Percentiles rank a stretch among this genome's conserved stretches.
Evolutionary conservation across 2,888 invertebrate species (phyloP).

Genomic region (Sinotaia quadrata): DNA sequence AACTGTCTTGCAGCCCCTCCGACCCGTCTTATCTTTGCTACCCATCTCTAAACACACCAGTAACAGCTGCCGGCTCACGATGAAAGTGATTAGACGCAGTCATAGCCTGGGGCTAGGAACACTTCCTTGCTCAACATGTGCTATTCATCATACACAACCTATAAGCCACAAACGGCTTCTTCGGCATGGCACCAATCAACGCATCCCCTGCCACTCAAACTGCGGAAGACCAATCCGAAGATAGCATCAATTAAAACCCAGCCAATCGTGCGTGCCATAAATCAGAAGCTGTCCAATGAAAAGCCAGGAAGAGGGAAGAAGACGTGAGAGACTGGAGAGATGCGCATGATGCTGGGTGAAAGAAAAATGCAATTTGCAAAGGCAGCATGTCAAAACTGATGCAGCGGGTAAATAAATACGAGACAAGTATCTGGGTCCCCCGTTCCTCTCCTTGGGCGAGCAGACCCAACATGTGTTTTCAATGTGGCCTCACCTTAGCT

Average conservation of each 20-base stretch:
- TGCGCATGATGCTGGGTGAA: background rate
- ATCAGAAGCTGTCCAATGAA: constrained; percentile 7
- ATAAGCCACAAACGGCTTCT: background rate
- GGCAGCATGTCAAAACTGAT: constrained; percentile 23
- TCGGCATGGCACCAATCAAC: background rate
- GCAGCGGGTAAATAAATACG: constrained; percentile 32
- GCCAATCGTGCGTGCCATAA: constrained; percentile 5
- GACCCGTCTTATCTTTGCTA: background rate
- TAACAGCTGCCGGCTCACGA: constrained; percentile 20
- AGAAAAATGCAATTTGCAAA: constrained; percentile 5
- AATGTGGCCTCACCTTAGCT: too few relatives aligned
- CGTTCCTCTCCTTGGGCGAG: background rate
- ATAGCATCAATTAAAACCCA: background rate
- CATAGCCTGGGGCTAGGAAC: background rate
- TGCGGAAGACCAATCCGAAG: background rate
- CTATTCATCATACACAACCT: constrained; percentile 15
- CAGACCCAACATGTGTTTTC: constrained; percentile 37
- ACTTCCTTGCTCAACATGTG: background rate
- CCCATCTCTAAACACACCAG: constrained; percentile 13
- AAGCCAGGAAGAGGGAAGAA: background rate
- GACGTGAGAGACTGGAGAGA: background rate
- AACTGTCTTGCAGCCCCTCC: background rate
- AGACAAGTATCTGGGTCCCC: constrained; percentile 27
- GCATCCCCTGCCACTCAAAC: background rate
- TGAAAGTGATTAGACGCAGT: constrained; percentile 2